A percentile compares a stretch with the other conserved stretches of the same genome.
phyloP scores from a whole-genome alignment of 2,888 invertebrate species.

The Orthosia gothica region DNA sequence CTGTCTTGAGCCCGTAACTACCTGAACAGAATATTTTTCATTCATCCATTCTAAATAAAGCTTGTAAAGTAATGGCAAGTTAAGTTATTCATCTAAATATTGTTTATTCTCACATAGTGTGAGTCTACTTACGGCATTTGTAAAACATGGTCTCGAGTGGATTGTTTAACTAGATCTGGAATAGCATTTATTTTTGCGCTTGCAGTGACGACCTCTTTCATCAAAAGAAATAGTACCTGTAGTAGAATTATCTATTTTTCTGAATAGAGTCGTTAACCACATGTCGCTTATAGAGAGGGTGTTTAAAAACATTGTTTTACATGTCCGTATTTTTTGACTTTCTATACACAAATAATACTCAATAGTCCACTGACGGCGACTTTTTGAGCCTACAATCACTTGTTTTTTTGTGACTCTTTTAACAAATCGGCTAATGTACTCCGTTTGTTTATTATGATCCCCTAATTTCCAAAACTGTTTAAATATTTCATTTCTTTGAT shows the following conservation, averaged over 20 bases:
- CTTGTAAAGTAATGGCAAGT: neutral
- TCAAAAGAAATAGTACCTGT: neutral
- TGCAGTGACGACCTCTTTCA: neutral
- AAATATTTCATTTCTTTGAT: neutral
- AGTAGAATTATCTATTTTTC: neutral
- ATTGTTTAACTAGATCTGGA: conserved; percentile 1
- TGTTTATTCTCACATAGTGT: neutral
- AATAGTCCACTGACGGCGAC: neutral
- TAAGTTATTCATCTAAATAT: conserved; percentile 1
- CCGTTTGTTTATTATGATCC: neutral
- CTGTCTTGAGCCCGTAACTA: conserved; percentile 6
- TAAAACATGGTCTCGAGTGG: neutral
- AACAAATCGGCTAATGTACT: conserved; percentile 1
- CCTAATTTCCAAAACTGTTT: neutral
- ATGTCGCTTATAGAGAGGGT: conserved; percentile 2
- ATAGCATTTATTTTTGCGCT: neutral
- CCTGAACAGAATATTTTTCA: conserved; percentile 1
- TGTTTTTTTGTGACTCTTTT: neutral
- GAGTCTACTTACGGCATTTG: neutral
- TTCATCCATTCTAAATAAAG: conserved; percentile 1
- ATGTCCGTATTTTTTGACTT: neutral
- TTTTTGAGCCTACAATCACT: neutral
- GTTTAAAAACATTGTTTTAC: conserved; percentile 7
- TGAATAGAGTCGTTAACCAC: neutral
- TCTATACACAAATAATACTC: neutral